phyloP scores from a whole-genome alignment of 30 jellyfish, hydroid and myxozoan genomes.

The Clytia hemisphaerica region DNA sequence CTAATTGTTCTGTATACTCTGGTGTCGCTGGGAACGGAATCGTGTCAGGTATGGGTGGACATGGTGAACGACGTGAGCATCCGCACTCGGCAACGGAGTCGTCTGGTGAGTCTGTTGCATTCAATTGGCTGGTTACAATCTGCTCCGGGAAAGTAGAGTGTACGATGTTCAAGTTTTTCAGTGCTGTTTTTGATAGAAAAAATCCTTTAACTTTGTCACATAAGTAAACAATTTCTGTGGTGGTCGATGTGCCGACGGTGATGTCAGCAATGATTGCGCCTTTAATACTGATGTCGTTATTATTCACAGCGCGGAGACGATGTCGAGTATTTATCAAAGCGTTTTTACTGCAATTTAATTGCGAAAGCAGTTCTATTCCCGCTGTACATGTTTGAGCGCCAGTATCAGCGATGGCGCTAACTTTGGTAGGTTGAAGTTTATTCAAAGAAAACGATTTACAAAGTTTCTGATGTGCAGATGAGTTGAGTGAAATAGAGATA shows the following conservation, averaged over 20 bases:
- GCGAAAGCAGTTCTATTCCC: constrained; percentile 2
- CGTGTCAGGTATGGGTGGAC: too few relatives aligned
- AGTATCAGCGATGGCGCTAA: constrained; percentile 10
- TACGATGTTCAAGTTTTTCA: constrained; percentile 18
- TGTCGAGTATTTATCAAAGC: constrained; percentile 10
- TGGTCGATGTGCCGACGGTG: neutral
- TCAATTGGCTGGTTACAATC: too few relatives aligned
- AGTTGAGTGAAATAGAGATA: neutral
- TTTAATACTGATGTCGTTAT: neutral
- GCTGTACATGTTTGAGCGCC: constrained; percentile 28
- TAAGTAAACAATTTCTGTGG: constrained; percentile 7
- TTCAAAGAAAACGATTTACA: too few relatives aligned
- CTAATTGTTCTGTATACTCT: too few relatives aligned
- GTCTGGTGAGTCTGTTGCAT: too few relatives aligned
- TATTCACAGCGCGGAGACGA: constrained; percentile 16
- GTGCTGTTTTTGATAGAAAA: constrained; percentile 20
- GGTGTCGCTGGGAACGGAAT: too few relatives aligned
- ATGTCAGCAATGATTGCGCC: constrained; percentile 4
- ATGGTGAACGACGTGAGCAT: too few relatives aligned
- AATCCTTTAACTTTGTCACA: constrained; percentile 15
- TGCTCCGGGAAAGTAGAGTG: too few relatives aligned
- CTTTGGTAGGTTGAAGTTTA: too few relatives aligned
- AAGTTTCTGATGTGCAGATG: neutral
- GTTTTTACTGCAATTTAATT: neutral
- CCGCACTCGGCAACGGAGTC: too few relatives aligned